Conservation (phyloP, 2,888 invertebrate species). For the Pharmacophagus antenor region DNA sequence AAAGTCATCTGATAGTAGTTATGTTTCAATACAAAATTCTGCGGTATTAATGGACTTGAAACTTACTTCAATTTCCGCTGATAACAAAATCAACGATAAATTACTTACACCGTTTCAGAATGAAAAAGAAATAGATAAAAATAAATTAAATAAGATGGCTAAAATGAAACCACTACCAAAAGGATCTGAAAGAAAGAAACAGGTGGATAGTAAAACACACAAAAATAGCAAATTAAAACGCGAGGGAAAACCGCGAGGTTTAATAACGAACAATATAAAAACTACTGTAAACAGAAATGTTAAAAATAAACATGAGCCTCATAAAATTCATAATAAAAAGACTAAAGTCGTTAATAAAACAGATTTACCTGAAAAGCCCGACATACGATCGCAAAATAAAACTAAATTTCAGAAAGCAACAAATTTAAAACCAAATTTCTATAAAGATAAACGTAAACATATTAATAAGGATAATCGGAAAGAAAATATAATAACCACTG, state of each 20-base stretch:
- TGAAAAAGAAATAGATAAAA: slow-evolving; percentile 18
- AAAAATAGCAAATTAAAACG: not conserved
- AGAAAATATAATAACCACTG: not conserved
- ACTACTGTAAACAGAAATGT: not conserved
- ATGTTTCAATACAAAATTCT: slow-evolving; percentile 22
- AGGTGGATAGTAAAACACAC: not conserved
- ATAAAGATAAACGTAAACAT: slow-evolving; percentile 2
- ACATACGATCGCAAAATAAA: not conserved
- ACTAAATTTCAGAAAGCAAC: slow-evolving; percentile 2
- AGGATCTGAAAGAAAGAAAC: not conserved
- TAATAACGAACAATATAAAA: slow-evolving; percentile 14
- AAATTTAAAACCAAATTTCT: not conserved
- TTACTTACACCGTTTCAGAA: slow-evolving; percentile 20
- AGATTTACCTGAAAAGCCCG: not conserved
- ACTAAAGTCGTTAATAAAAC: not conserved
- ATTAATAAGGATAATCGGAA: not conserved
- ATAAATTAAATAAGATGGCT: slow-evolving; percentile 8
- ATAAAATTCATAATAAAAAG: slow-evolving; percentile 5
- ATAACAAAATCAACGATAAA: slow-evolving; percentile 11
- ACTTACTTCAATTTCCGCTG: slow-evolving; percentile 15
- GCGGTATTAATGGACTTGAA: slow-evolving; percentile 20
- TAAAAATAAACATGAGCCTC: not conserved
- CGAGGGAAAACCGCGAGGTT: not conserved
- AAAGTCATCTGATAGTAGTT: slow-evolving; percentile 17
- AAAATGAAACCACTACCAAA: slow-evolving; percentile 4